phyloP scores from a whole-genome alignment of 2,797 vertebrate genomes.

The Vipera latastei region DNA sequence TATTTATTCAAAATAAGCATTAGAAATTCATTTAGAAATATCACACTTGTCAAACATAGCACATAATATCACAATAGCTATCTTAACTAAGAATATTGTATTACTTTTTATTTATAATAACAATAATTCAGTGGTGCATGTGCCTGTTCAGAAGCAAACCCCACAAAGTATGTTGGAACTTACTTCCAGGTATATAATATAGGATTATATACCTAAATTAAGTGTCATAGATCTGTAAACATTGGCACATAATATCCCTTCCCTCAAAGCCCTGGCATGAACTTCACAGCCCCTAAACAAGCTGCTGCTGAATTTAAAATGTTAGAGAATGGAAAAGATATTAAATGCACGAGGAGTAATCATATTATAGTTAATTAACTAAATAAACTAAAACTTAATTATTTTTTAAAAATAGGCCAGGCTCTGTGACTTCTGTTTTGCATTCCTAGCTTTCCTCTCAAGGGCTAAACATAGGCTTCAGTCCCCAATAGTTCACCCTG shows the following conservation, averaged over 20 bases:
- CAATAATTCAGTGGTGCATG: not conserved
- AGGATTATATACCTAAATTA: conserved; percentile 21
- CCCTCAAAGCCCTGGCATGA: not conserved
- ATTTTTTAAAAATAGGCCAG: not conserved
- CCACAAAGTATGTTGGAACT: not conserved
- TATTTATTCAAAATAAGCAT: conserved; percentile 54
- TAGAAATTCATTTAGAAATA: conserved; percentile 31
- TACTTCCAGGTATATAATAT: not conserved
- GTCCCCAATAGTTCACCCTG: not conserved
- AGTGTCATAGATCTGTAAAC: not conserved
- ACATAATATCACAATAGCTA: conserved; percentile 22
- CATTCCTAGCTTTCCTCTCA: not conserved
- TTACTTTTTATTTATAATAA: conserved; percentile 29
- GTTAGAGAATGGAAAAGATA: not conserved
- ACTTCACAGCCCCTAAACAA: not conserved
- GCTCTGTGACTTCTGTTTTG: not conserved
- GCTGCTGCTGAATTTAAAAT: not conserved
- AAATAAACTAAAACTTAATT: not conserved
- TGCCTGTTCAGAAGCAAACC: not conserved
- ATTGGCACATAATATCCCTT: not conserved
- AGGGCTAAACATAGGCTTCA: not conserved
- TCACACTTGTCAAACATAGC: conserved; percentile 10
- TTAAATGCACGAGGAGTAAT: not conserved
- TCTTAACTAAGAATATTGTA: conserved; percentile 52
- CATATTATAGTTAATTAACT: not conserved